phyloP scores from a whole-genome alignment of 2,113 vertebrate species.

The Melanerpes aurifrons region DNA sequence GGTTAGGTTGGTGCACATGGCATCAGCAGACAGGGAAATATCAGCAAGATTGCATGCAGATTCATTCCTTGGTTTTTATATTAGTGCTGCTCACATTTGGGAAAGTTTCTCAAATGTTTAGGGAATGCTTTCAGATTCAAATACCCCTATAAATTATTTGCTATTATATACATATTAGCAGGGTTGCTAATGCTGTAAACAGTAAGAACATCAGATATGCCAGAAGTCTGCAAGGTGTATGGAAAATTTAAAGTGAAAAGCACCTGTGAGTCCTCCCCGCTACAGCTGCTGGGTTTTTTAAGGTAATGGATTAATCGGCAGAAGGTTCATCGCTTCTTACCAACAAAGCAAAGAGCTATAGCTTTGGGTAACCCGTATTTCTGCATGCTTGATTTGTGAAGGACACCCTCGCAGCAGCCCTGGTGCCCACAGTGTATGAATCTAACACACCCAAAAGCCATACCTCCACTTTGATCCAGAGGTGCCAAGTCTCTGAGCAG shows the following conservation, averaged over 20 bases:
- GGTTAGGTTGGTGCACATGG: neutral
- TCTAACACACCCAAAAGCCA: neutral
- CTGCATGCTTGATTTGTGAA: neutral
- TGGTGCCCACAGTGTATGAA: accelerated
- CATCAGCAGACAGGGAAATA: neutral
- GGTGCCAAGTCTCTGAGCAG: neutral
- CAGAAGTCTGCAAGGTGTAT: neutral
- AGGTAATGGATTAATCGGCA: neutral
- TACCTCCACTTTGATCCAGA: neutral
- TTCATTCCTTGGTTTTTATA: neutral
- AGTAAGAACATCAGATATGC: neutral
- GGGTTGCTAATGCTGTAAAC: neutral
- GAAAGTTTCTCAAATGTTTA: neutral
- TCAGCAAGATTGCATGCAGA: neutral
- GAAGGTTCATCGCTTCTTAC: neutral
- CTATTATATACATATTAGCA: neutral
- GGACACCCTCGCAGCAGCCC: neutral
- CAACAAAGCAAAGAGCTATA: neutral
- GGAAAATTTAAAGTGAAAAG: neutral
- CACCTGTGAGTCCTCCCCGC: neutral
- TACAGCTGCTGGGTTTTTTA: neutral
- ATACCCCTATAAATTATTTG: neutral
- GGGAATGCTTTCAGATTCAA: neutral
- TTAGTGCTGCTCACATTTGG: neutral
- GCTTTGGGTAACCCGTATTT: neutral